These are phyloP conservation scores for Pachypsylla venusta DNA, from an alignment of 1,140 invertebrate genomes.

Conservation along the genomic window DNA sequence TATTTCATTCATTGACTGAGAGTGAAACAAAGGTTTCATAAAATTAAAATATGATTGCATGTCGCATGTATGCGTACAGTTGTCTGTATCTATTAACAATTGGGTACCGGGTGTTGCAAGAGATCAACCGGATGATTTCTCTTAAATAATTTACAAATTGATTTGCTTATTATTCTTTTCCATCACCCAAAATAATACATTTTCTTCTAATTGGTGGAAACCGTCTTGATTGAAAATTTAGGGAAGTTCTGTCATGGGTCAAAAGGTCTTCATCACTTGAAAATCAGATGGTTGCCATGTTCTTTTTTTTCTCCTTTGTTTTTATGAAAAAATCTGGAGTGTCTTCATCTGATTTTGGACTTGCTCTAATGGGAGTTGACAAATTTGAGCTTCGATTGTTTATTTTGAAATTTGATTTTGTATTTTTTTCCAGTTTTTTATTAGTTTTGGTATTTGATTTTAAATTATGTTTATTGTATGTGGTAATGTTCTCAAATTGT, in stretches of 20 bases:
- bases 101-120: too few species aligned
- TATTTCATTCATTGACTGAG: too few species aligned
- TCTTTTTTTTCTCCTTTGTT: not conserved
- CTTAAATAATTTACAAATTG: not conserved
- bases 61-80: not conserved
- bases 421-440: too few species aligned
- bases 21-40: not conserved
- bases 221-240: too few species aligned
- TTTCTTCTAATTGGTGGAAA: not conserved
- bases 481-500: too few species aligned
- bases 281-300: not conserved
- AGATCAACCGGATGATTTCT: not conserved
- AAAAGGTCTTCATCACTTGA: not conserved
- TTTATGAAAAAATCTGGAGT: too few species aligned
- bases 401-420: too few species aligned
- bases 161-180: not conserved
- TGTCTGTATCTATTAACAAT: not conserved
- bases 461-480: too few species aligned
- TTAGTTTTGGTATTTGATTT: too few species aligned
- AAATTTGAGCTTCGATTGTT: too few species aligned
- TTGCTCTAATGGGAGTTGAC: too few species aligned
- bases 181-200: not conserved
- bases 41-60: not conserved
- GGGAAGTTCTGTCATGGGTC: not conserved
- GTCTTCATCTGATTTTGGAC: too few species aligned